These are phyloP conservation scores for Eretmocerus hayati DNA, from an alignment of 2,888 invertebrate genomes.

Conservation along the genomic window DNA sequence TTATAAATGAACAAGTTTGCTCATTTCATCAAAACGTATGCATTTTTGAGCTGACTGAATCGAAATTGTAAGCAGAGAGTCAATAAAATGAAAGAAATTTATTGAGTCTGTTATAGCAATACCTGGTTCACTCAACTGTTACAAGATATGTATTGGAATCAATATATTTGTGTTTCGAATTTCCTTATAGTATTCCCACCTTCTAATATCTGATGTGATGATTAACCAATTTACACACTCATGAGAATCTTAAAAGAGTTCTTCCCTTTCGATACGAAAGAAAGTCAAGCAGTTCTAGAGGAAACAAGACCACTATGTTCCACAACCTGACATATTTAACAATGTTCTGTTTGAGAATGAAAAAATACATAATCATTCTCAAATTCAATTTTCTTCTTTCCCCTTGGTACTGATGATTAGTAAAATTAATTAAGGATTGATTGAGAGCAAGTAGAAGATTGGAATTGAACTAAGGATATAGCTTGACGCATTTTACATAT, in stretches of 20 bases:
- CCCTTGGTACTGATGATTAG: too few species aligned
- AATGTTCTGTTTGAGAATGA: background rate
- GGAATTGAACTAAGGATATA: too few species aligned
- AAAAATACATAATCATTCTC: background rate
- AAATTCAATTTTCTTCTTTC: slow-evolving; percentile 5
- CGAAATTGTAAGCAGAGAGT: slow-evolving; percentile 12
- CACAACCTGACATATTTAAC: background rate
- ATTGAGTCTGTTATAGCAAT: too few species aligned
- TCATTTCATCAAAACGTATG: too few species aligned
- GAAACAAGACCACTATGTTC: too few species aligned
- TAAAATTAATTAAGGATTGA: too few species aligned
- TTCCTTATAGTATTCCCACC: too few species aligned
- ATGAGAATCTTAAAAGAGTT: slow-evolving; percentile 13
- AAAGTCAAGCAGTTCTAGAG: slow-evolving; percentile 19
- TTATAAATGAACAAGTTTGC: too few species aligned
- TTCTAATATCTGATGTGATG: slow-evolving; percentile 19
- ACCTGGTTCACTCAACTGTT: slow-evolving; percentile 10
- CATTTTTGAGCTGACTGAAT: too few species aligned
- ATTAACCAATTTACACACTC: slow-evolving; percentile 25
- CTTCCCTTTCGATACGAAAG: slow-evolving; percentile 23
- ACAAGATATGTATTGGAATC: slow-evolving; percentile 20
- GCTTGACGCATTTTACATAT: too few species aligned
- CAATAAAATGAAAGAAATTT: too few species aligned
- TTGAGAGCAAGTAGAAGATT: too few species aligned
- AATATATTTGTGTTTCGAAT: slow-evolving; percentile 6